These are phyloP conservation scores for Metridium senile DNA, from an alignment of 92 coral and sea anemone genomes.

Conservation along the genomic window DNA sequence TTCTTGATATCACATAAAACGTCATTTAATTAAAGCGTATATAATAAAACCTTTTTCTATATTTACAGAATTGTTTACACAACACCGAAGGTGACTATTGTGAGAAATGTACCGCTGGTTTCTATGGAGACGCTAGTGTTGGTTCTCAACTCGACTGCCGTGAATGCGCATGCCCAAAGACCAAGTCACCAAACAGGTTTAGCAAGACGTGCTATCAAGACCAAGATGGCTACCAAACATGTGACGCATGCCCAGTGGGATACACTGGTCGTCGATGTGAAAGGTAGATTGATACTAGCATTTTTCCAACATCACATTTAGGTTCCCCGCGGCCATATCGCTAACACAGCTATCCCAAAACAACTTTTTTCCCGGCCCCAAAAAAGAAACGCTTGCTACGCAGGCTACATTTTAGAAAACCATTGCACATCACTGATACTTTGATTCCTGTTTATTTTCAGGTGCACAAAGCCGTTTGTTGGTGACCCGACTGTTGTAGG, in stretches of 20 bases:
- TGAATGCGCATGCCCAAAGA: slow-evolving; percentile 89
- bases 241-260: slow-evolving; percentile 69
- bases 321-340: no score
- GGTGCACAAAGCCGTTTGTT: slow-evolving; percentile 76
- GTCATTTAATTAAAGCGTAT: no score
- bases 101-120: slow-evolving; percentile 82
- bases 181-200: slow-evolving; percentile 80
- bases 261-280: slow-evolving; percentile 72
- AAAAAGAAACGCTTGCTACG: no score
- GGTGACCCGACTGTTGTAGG: slow-evolving; percentile 82
- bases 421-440: not conserved
- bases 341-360: no score
- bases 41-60: no score
- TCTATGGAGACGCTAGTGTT: slow-evolving; percentile 80
- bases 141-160: slow-evolving; percentile 78
- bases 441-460: slow-evolving; percentile 11
- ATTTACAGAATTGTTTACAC: slow-evolving; percentile 76
- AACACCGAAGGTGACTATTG: slow-evolving; percentile 82
- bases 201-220: slow-evolving; percentile 71
- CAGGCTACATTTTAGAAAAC: no score
- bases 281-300: no score
- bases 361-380: no score
- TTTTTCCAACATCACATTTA: no score
- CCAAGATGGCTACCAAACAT: slow-evolving; percentile 65
- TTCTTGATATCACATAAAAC: no score